Evolutionary conservation across 2,113 vertebrate genomes (phyloP), one percentile per base, ranked within the genome.

Genomic region (Tragelaphus buxtoni): DNA sequence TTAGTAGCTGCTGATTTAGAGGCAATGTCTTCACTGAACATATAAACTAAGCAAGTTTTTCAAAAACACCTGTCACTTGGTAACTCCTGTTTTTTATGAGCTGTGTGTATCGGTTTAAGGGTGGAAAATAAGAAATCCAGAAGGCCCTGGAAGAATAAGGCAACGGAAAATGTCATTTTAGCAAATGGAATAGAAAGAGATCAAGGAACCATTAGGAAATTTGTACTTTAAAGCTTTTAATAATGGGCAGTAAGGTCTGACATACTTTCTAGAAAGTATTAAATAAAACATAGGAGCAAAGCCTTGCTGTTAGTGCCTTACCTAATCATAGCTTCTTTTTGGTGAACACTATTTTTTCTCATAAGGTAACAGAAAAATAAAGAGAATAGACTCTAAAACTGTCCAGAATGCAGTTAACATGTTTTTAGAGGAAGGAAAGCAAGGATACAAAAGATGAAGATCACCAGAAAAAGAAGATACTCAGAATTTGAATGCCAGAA

Each of bases 31-130:
- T 76, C 84, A 32, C n/a, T 20, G 58, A 96, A 81, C 11, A 18
- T 95, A 95, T 87, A 96, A 97, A 96, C 95, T 35, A 80, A 95
- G 45, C 14, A 72, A 86, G 63, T 58, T 91, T 93, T 96, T 91
- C 47, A 87, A 92, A 95, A 96, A 60, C 90, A 96, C 81, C 84
- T 74, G 90, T 94, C 94, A 94, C 83, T 97, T 91, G 95, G 45
- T 83, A 96, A 95, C 92, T 92, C 61, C 39, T 90, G 45, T 87
- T 90, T 94, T 96, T 97, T 96, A 96, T 94, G 84, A 93, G 88
- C 83, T 95, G 55, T 13, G 17, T 12, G 11, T 72, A 42, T 83
- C 42, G 2, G 22, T 61, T 94, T 77, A 79, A 30, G 28, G 51
- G 82, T 60, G 51, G 60, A 95, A 91, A 96, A 86, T 58, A 53